Evolutionary conservation across 1,140 invertebrate species (phyloP).

Genomic region (Diabrotica virgifera): DNA sequence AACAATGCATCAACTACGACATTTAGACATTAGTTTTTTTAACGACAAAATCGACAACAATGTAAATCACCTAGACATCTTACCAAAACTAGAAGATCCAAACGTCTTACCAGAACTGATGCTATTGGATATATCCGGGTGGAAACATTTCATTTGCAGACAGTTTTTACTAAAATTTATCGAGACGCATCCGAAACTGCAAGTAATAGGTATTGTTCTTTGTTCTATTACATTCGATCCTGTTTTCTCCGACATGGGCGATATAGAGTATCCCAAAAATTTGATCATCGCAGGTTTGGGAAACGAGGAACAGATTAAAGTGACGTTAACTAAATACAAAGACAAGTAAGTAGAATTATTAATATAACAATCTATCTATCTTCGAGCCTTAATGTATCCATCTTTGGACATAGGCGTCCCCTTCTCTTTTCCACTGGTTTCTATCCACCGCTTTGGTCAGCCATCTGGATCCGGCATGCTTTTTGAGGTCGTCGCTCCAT

Average conservation of each 20-base stretch:
- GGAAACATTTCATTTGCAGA: slow-evolving; percentile 35
- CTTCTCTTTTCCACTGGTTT: no score
- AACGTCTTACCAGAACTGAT: slow-evolving; percentile 59
- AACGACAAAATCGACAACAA: slow-evolving; percentile 49
- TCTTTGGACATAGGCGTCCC: no score
- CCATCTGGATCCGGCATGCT: no score
- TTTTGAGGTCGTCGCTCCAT: no score
- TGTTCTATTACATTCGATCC: slow-evolving; percentile 37
- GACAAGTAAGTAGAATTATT: slow-evolving; percentile 27
- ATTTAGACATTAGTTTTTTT: slow-evolving; percentile 43
- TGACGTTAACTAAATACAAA: slow-evolving; percentile 60
- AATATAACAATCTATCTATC: no score
- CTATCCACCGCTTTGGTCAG: no score
- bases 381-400: no score
- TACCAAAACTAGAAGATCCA: slow-evolving; percentile 53
- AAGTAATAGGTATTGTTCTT: slow-evolving; percentile 44
- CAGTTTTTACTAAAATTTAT: slow-evolving; percentile 34
- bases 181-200: slow-evolving; percentile 35
- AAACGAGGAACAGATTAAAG: slow-evolving; percentile 48
- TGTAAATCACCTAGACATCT: slow-evolving; percentile 47
- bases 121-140: slow-evolving; percentile 72
- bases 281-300: slow-evolving; percentile 42
- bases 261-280: slow-evolving; percentile 26
- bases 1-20: slow-evolving; percentile 58
- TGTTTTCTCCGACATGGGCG: slow-evolving; percentile 30